A percentile compares a stretch with the other conserved stretches of the same genome.
These are phyloP conservation scores for Xylota segnis DNA, from an alignment of 2,888 invertebrate genomes.

Conservation along the genomic window DNA sequence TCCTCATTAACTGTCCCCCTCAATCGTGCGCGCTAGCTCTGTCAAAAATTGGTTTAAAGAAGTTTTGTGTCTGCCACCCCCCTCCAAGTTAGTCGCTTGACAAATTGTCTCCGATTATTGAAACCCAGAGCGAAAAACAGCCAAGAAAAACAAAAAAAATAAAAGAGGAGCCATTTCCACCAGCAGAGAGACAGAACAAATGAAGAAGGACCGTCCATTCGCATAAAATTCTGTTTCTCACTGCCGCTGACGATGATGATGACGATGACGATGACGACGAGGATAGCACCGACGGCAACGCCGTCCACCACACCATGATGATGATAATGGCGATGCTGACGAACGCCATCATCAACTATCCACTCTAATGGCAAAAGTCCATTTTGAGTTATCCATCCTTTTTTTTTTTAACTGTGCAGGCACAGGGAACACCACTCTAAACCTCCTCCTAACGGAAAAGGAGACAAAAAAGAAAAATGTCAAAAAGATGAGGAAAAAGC, in stretches of 20 bases:
- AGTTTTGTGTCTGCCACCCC: slow-evolving; percentile 13
- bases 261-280: slow-evolving; percentile 27
- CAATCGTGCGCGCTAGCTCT: background rate
- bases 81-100: slow-evolving; percentile 41
- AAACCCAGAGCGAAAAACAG: slow-evolving; percentile 20
- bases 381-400: slow-evolving; percentile 62
- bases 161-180: slow-evolving; percentile 7
- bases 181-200: slow-evolving; percentile 8
- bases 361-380: slow-evolving; percentile 69
- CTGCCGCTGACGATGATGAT: slow-evolving; percentile 22
- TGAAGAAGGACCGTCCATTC: slow-evolving; percentile 30
- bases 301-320: slow-evolving; percentile 33
- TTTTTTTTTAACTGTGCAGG: slow-evolving; percentile 7
- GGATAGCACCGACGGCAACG: slow-evolving; percentile 22
- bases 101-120: slow-evolving; percentile 66
- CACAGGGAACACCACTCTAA: slow-evolving; percentile 13
- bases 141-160: background rate
- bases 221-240: slow-evolving; percentile 2
- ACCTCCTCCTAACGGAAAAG: background rate
- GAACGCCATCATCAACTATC: slow-evolving; percentile 71
- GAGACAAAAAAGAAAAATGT: slow-evolving; percentile 36
- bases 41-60: slow-evolving; percentile 27
- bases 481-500: slow-evolving; percentile 19
- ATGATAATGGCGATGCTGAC: slow-evolving; percentile 62
- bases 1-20: slow-evolving; percentile 14